A percentile compares a stretch with the other conserved stretches of the same genome.
phyloP scores from a whole-genome alignment of 2,113 vertebrate genomes.

The Equus quagga region DNA sequence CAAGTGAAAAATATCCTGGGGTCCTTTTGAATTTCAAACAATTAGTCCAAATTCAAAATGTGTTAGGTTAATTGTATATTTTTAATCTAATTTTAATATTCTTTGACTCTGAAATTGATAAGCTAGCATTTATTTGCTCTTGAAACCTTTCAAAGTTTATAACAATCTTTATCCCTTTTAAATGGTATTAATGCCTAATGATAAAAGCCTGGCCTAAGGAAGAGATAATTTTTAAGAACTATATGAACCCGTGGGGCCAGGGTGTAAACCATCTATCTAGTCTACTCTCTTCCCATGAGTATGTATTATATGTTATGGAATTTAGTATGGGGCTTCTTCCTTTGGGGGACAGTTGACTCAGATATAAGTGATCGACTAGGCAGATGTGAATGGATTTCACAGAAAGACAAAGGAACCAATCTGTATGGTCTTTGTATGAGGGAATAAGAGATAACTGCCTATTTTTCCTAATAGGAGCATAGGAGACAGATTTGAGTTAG shows the following conservation, averaged over 20 bases:
- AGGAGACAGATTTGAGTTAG: background rate
- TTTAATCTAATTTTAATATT: conserved; percentile 83
- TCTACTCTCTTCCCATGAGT: conserved; percentile 13
- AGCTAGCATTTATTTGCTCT: conserved; percentile 75
- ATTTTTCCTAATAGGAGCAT: conserved; percentile 36
- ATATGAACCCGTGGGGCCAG: background rate
- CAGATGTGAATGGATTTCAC: conserved; percentile 39
- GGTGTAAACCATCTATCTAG: conserved; percentile 51
- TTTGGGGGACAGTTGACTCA: conserved; percentile 58
- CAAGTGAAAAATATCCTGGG: conserved; percentile 82
- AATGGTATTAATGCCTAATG: conserved; percentile 72
- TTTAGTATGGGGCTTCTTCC: conserved; percentile 38
- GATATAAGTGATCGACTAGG: background rate
- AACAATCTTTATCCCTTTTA: conserved; percentile 66
- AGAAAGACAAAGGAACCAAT: conserved; percentile 41
- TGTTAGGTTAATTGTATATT: conserved; percentile 80
- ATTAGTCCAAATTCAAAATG: conserved; percentile 82
- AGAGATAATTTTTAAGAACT: conserved; percentile 61
- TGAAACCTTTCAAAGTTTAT: conserved; percentile 73
- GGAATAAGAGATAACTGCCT: background rate
- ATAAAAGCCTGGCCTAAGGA: conserved; percentile 68
- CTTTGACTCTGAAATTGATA: conserved; percentile 79
- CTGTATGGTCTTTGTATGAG: background rate
- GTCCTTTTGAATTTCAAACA: conserved; percentile 83
- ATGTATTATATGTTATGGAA: conserved; percentile 55